phyloP scores from a whole-genome alignment of 1,140 invertebrate species.

The Drepana arcuata region DNA sequence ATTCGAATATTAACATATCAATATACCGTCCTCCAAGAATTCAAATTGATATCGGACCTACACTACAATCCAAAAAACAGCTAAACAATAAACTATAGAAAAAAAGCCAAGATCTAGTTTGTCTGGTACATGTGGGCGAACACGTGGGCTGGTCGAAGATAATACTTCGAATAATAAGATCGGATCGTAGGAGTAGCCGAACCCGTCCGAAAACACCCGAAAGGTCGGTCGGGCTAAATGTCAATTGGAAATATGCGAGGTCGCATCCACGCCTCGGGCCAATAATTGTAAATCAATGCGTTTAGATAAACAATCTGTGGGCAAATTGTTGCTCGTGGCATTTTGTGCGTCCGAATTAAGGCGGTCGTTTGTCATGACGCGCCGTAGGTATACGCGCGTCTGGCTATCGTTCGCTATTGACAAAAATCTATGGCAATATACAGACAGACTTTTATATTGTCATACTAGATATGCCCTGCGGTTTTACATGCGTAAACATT shows the following conservation, averaged over 20 bases:
- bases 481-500: too few relatives aligned
- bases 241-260: conserved; percentile 46
- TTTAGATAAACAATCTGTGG: conserved; percentile 7
- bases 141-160: conserved; percentile 32
- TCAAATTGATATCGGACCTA: too few relatives aligned
- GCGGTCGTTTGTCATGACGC: too few relatives aligned
- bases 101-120: conserved; percentile 47
- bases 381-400: too few relatives aligned
- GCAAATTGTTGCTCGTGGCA: conserved; percentile 10
- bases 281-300: conserved; percentile 37
- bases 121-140: conserved; percentile 35
- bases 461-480: too few relatives aligned
- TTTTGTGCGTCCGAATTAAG: conserved; percentile 9
- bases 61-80: too few relatives aligned
- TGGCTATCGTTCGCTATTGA: too few relatives aligned
- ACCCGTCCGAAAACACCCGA: conserved; percentile 38
- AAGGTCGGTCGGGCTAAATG: conserved; percentile 56
- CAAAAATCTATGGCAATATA: too few relatives aligned
- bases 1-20: too few relatives aligned
- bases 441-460: too few relatives aligned
- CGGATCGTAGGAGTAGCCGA: conserved; percentile 46
- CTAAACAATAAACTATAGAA: conserved; percentile 38
- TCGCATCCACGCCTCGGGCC: conserved; percentile 33
- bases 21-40: too few relatives aligned
- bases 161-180: conserved; percentile 46